These are phyloP conservation scores for Marmota flaviventris DNA, from an alignment of 2,113 vertebrate genomes.

Conservation along the genomic window DNA sequence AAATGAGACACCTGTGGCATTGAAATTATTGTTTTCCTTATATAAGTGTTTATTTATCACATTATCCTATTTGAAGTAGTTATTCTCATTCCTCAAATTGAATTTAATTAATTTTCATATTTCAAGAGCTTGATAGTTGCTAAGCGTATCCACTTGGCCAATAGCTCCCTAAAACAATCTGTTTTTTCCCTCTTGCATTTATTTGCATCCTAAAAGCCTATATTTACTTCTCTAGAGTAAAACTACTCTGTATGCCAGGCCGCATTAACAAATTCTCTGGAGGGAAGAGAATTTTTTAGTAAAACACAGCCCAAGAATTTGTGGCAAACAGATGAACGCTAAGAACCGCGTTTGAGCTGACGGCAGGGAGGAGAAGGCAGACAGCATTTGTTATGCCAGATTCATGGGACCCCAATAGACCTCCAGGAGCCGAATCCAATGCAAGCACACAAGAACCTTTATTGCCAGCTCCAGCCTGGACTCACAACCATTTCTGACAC, in stretches of 20 bases:
- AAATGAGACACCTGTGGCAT: background rate
- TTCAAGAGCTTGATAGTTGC: conserved; percentile 50
- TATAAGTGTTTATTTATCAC: conserved; percentile 12
- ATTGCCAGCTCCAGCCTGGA: no score
- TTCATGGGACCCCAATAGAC: no score
- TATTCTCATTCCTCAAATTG: conserved; percentile 45
- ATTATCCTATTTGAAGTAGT: conserved; percentile 58
- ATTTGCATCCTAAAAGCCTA: conserved; percentile 41
- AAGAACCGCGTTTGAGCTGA: background rate
- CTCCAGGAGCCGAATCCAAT: no score
- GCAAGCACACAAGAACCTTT: no score
- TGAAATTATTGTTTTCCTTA: conserved; percentile 46
- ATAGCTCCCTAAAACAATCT: background rate
- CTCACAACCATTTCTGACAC: no score
- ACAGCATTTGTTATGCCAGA: background rate
- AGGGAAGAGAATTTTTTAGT: background rate
- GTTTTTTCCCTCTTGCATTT: conserved; percentile 4
- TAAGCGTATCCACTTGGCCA: conserved; percentile 28
- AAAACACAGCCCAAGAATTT: background rate
- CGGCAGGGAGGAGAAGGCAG: background rate
- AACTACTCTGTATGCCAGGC: conserved; percentile 4
- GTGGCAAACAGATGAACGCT: background rate
- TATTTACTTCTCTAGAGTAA: background rate
- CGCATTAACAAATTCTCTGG: background rate
- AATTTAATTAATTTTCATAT: conserved; percentile 76